Evolutionary conservation across 2,113 vertebrate genomes (phyloP).

Genomic region (Scolopax mira): DNA sequence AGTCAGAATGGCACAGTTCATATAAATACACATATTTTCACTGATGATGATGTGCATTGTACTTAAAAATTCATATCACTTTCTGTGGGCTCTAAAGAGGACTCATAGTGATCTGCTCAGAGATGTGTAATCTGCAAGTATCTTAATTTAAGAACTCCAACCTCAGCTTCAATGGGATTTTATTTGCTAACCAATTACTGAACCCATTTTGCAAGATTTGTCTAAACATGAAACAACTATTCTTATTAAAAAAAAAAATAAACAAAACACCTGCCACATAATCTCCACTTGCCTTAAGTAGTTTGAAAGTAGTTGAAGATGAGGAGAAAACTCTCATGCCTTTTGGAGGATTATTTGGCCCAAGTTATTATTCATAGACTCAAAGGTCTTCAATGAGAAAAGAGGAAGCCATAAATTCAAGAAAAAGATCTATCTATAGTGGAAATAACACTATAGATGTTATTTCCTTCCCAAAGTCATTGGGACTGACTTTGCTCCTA

Average conservation of each 20-base stretch:
- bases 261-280: not conserved
- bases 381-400: not conserved
- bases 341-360: not conserved
- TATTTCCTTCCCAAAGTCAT: too few species aligned
- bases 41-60: too few species aligned
- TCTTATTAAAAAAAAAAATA: not conserved
- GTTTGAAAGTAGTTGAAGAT: not conserved
- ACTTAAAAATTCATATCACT: not conserved
- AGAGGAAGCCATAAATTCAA: not conserved
- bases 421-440: not conserved
- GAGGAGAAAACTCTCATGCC: not conserved
- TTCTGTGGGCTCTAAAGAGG: not conserved
- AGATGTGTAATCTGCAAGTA: not conserved
- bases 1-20: not conserved
- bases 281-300: not conserved
- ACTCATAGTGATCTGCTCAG: not conserved
- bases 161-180: not conserved
- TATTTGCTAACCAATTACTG: not conserved
- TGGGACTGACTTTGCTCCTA: conserved; percentile 1
- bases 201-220: not conserved
- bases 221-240: not conserved
- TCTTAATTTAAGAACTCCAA: not conserved
- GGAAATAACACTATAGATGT: not conserved
- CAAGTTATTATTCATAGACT: not conserved
- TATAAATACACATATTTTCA: not conserved